Percentiles rank a stretch among this genome's conserved stretches.
These are phyloP conservation scores for Drosophila falleni DNA, from an alignment of 2,888 invertebrate species.

Conservation along the genomic window DNA sequence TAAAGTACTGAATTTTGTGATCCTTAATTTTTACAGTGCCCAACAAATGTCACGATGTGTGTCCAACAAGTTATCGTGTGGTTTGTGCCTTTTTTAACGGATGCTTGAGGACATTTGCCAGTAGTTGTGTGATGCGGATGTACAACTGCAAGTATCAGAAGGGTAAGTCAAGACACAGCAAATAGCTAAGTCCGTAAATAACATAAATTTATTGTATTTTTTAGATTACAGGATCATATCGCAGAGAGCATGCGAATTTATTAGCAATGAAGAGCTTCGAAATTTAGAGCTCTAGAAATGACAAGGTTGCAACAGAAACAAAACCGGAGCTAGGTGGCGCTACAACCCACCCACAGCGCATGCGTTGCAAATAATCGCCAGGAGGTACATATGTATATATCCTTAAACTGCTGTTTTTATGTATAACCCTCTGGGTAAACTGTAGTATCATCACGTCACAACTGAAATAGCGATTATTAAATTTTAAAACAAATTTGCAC, in stretches of 20 bases:
- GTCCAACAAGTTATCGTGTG: slow-evolving; percentile 61
- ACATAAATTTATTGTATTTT: background rate
- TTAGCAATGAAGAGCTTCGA: slow-evolving; percentile 59
- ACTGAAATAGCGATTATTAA: slow-evolving; percentile 36
- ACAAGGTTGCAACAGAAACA: background rate
- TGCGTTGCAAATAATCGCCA: slow-evolving; percentile 29
- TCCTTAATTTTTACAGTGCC: slow-evolving; percentile 27
- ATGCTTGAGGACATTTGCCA: slow-evolving; percentile 65
- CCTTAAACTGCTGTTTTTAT: slow-evolving; percentile 51
- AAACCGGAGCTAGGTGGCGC: slow-evolving; percentile 45
- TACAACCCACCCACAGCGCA: slow-evolving; percentile 32
- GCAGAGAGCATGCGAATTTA: slow-evolving; percentile 60
- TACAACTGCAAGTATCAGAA: slow-evolving; percentile 72
- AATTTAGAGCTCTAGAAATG: slow-evolving; percentile 49
- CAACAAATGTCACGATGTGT: slow-evolving; percentile 70
- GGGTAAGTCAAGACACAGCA: slow-evolving; percentile 33
- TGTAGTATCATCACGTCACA: slow-evolving; percentile 61
- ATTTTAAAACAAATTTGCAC: slow-evolving; percentile 38
- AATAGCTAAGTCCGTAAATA: background rate
- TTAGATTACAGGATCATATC: slow-evolving; percentile 65
- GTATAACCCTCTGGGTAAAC: slow-evolving; percentile 57
- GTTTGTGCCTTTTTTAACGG: slow-evolving; percentile 64
- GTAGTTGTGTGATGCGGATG: slow-evolving; percentile 64
- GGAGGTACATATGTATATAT: slow-evolving; percentile 34
- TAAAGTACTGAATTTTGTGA: too few relatives aligned